Percentiles rank a stretch among this genome's conserved stretches.
Conservation (phyloP, 2,888 invertebrate species). For the Lamellibrachia columna region DNA sequence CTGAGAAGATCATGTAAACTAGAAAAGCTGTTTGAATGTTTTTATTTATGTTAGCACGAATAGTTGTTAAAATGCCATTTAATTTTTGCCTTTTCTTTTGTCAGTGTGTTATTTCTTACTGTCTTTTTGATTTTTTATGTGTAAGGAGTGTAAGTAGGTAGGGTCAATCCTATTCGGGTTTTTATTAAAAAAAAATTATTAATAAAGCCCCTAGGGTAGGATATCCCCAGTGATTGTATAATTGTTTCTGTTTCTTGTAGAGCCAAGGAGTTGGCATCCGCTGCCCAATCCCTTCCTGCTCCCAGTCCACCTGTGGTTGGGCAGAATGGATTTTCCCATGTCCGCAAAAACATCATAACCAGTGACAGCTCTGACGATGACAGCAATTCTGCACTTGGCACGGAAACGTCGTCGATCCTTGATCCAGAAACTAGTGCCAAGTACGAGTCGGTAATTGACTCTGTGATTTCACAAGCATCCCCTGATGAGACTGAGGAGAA, state of each 20-base stretch:
- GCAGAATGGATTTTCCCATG: not conserved
- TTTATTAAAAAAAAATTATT: too few species aligned
- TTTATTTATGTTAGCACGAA: too few species aligned
- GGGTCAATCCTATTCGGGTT: too few species aligned
- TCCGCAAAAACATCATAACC: not conserved
- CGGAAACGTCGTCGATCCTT: not conserved
- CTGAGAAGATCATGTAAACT: too few species aligned
- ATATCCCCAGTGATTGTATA: not conserved
- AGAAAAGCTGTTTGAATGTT: too few species aligned
- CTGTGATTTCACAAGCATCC: slow-evolving; percentile 25
- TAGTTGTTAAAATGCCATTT: too few species aligned
- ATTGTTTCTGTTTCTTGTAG: not conserved
- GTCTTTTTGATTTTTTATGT: too few species aligned
- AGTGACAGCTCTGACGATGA: not conserved
- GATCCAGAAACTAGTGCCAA: not conserved
- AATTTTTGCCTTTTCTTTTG: too few species aligned
- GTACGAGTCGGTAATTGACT: slow-evolving; percentile 26
- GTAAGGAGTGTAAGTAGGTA: too few species aligned
- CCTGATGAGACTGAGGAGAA: not conserved
- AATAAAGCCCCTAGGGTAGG: too few species aligned
- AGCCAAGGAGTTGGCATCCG: not conserved
- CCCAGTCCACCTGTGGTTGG: not conserved
- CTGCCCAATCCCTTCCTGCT: not conserved
- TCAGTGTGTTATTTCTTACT: too few species aligned
- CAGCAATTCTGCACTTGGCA: not conserved